Percentiles rank a stretch among this genome's conserved stretches.
Evolutionary conservation across 1,140 invertebrate species (phyloP).

Genomic region (Pemphigus obesinymphae): DNA sequence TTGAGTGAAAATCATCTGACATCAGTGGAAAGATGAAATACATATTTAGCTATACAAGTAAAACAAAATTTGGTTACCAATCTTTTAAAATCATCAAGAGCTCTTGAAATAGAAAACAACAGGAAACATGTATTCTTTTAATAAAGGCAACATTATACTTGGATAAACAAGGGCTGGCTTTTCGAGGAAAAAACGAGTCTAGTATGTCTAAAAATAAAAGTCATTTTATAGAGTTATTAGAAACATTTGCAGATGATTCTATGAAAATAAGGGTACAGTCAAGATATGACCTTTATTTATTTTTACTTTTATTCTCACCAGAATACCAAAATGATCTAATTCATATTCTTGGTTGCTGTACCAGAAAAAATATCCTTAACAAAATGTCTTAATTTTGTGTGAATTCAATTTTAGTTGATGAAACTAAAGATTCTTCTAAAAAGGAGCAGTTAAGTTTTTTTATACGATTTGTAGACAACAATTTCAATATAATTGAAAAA

Average conservation of each 20-base stretch:
- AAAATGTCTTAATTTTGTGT: constrained; percentile 44
- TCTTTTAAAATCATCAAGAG: not conserved
- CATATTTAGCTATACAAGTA: not conserved
- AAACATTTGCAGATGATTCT: not conserved
- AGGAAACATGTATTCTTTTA: not conserved
- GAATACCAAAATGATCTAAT: constrained; percentile 25
- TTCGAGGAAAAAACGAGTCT: not conserved
- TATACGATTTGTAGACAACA: not conserved
- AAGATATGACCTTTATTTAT: constrained; percentile 15
- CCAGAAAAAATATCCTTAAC: not conserved
- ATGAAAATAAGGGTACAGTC: not conserved
- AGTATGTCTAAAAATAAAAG: not conserved
- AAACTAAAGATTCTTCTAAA: constrained; percentile 10
- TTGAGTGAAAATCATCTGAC: not conserved
- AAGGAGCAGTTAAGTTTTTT: not conserved
- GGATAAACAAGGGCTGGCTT: constrained; percentile 9
- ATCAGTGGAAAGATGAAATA: not conserved
- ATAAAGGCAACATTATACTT: not conserved
- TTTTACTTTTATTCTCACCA: no score
- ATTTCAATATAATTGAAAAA: not conserved
- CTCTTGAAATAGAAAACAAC: not conserved
- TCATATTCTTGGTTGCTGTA: not conserved
- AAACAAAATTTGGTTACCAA: not conserved
- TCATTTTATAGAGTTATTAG: not conserved
- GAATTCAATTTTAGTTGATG: not conserved